Base-by-base conservation (phyloP, 1,140 invertebrate species). In the Holcopasites calliopsidis region DNA sequence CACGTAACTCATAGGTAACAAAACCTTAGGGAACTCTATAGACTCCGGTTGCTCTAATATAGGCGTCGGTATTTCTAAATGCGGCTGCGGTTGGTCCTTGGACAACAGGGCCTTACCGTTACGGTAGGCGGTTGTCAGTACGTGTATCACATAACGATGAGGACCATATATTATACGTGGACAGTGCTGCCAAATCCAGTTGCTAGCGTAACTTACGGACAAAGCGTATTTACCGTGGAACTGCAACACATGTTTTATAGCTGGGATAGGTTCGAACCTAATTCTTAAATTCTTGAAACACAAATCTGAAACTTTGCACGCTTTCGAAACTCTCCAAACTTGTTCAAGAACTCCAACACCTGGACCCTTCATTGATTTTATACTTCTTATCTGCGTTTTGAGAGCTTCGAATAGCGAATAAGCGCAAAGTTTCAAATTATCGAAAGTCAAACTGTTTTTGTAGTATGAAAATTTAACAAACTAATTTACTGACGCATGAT, bases 161-260 rank as follows among this genome's bases (percentile, higher is more conserved):
- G 97, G 91, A 1, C 95, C 94, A 21, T 95, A 91, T 13, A 97
- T 92, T 21, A 97, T 90, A 54, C 95, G 92, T 26, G 95, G 95
- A 80, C 95, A 95, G 91, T 97, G 94, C 77, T 94, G 93, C 77
- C 94, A 93, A 18, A 97, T 92, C 96, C 96, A 97, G 87, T 96
- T 95, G 40, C 94, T 93, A 31, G 97, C 93, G 85, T 94, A 97
- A 77, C 94, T 94, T 0, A 94, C 90, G 33, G 95, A 96, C 73
- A 97, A 92, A 49, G 91, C 92, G 54, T 94, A 93, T 91, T 97
- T 96, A 28, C 94, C 94, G 87, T 97, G 95, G 90, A 97, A 97
- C 93, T 94, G 72, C 74, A 78, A 78, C 33, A 42, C 16, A 47
- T 7, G 42, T 69, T 55, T 10, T 31, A 62, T 57, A 69, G 26